Evolutionary conservation across 2,888 invertebrate genomes (phyloP), one percentile per base, ranked within the genome.

Genomic region (Caradrina clavipalpis): DNA sequence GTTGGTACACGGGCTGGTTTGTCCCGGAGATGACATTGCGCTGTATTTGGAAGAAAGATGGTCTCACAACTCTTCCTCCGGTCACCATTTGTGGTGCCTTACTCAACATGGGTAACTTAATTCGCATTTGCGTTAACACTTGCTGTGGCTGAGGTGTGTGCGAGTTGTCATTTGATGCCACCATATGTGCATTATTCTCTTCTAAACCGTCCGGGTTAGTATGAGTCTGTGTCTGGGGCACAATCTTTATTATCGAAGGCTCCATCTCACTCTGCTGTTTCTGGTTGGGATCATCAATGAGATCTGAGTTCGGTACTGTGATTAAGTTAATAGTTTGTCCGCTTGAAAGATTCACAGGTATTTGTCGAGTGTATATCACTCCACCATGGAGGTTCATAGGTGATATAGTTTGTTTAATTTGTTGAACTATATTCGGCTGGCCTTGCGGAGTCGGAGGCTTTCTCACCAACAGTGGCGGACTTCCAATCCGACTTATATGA

Each of bases 321-420:
- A 97, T 96, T 69, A 97, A 88, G 88, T 97, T 97, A 55, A 97
- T 96, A 1, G 97, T 96, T 90, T 97, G 96, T 51, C 96, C 93
- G 54, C 96, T 92, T 21, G 95, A 94, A 54, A 96, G 90, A 85
- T 97, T 97, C 0, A 97, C 97, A 1, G 97, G 97, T 83, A 97
- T 97, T 92, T 97, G 97, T 78, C 97, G 96, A 62, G 97, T 97
- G 87, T 97, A 97, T 81, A 97, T 97, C 0, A 97, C 97, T 60
- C 97, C 97, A 21, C 97, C 97, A 59, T 97, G 97, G 91, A 97
- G 96, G 11, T 96, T 97, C 93, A 96, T 94, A 2, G 96, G 96
- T 11, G 96, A 93, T 54, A 96, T 93, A 1, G 96, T 93, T 82
- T 96, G 96, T 86, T 96, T 96, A 49, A 96, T 87, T 83, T 96